Conservation (phyloP, 2,888 invertebrate genomes). For the Zele albiditarsus region DNA sequence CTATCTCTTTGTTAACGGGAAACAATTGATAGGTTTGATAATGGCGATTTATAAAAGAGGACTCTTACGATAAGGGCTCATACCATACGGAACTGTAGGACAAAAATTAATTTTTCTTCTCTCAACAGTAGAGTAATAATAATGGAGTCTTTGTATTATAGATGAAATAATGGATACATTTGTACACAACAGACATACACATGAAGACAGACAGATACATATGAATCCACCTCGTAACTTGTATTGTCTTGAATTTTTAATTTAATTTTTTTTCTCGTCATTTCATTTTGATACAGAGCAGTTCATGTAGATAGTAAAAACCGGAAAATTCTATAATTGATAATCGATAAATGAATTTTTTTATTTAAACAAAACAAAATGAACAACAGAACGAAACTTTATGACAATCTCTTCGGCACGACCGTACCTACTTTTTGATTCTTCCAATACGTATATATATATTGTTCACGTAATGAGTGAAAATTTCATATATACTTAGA, state of each 20-base stretch:
- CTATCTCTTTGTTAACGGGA: neutral
- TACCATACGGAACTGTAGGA: neutral
- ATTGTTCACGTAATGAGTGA: neutral
- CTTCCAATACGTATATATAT: slow-evolving; percentile 12
- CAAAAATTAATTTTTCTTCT: slow-evolving; percentile 6
- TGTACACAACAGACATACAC: neutral
- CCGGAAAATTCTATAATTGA: neutral
- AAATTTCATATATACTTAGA: neutral
- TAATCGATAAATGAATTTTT: neutral
- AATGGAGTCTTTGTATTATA: slow-evolving; percentile 23
- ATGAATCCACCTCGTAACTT: neutral
- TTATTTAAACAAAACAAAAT: neutral
- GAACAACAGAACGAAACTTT: neutral
- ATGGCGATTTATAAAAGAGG: neutral
- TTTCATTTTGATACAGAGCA: neutral
- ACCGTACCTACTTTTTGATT: neutral
- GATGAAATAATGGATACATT: slow-evolving; percentile 4
- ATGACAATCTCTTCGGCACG: slow-evolving; percentile 1
- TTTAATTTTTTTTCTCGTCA: neutral
- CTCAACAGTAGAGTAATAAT: neutral
- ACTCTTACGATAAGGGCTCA: neutral
- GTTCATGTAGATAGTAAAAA: neutral
- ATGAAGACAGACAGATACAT: neutral
- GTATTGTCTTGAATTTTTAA: neutral
- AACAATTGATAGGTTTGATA: neutral